Evolutionary conservation across 1,140 invertebrate genomes (phyloP), one percentile per base, ranked within the genome.

Genomic region (Saccostrea cuccullata): DNA sequence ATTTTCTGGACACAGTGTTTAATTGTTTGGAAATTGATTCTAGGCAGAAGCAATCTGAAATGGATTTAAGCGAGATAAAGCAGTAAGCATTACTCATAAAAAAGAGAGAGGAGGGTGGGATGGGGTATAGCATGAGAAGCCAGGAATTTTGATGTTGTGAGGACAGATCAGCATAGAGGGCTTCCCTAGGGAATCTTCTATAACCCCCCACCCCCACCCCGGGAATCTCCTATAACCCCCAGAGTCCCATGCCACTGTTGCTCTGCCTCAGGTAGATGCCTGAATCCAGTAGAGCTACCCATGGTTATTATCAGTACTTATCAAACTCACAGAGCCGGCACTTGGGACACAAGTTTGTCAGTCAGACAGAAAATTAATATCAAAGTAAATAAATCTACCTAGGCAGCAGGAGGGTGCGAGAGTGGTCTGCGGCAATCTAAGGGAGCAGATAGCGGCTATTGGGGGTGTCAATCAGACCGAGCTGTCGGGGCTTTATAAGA

Each of bases 301-400:
- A 73, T 73, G 30, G 26, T 26, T 40, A 73, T 30, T 73, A 73
- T 73, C 70, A 73, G 23, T 26, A 12, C 23, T 73, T 73, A 30
- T 30, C 70, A 13, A 17, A 20, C 1, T 11, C 12, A 13, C 26
- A 73, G 26, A 26, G 11, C 26, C 13, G 3, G 11, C 30, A 73
- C 70, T 30, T 26, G 30, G 13, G 23, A 36, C 23, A 26, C 5
- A 26, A 73, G 13, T 73, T 73, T 73, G 70, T 73, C 70, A 73
- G 70, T 73, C 70, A 30, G 70, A 30, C 70, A 73, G 70, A 73
- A 73, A 73, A 73, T 73, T 73, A 73, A 73, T 73, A 73, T 73
- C 70, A 36, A 30, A 73, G 70, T 26, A 73, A 73, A 73, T 73
- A 73, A 73, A 26, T 30, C n/a, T 73, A 73, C 70, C 70, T 73